Percentiles rank a stretch among this genome's conserved stretches.
Conservation (phyloP, 2,888 invertebrate genomes). For the Leptinotarsa juncta region DNA sequence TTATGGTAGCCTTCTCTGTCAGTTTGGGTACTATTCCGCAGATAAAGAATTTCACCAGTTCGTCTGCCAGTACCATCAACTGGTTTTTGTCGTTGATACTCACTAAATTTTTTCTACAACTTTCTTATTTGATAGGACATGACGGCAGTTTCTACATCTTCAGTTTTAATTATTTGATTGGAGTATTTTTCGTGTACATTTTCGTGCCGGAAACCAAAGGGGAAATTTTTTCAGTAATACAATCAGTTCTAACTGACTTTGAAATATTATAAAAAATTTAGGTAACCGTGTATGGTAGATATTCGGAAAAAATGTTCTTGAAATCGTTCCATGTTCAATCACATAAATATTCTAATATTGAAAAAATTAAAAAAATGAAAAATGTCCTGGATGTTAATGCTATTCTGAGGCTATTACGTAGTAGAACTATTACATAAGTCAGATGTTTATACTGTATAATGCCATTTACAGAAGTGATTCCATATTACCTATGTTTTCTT, state of each 20-base stretch:
- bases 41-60: conserved; percentile 81
- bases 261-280: too few relatives aligned
- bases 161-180: conserved; percentile 74
- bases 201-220: conserved; percentile 61
- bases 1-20: conserved; percentile 81
- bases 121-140: conserved; percentile 70
- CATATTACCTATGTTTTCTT: conserved; percentile 80
- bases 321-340: too few relatives aligned
- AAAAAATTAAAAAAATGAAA: too few relatives aligned
- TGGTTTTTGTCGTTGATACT: conserved; percentile 86
- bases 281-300: too few relatives aligned
- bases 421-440: conserved; percentile 49
- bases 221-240: conserved; percentile 58
- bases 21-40: conserved; percentile 91
- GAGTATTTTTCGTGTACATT: conserved; percentile 71
- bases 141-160: conserved; percentile 83
- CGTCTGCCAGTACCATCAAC: conserved; percentile 84
- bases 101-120: conserved; percentile 76
- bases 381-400: too few relatives aligned
- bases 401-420: too few relatives aligned
- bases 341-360: too few relatives aligned
- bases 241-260: conserved; percentile 44
- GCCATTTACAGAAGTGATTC: conserved; percentile 84
- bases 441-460: conserved; percentile 69
- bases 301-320: too few relatives aligned